Base-by-base conservation (phyloP, 2,888 invertebrate species). In the Dorcus hopei region DNA sequence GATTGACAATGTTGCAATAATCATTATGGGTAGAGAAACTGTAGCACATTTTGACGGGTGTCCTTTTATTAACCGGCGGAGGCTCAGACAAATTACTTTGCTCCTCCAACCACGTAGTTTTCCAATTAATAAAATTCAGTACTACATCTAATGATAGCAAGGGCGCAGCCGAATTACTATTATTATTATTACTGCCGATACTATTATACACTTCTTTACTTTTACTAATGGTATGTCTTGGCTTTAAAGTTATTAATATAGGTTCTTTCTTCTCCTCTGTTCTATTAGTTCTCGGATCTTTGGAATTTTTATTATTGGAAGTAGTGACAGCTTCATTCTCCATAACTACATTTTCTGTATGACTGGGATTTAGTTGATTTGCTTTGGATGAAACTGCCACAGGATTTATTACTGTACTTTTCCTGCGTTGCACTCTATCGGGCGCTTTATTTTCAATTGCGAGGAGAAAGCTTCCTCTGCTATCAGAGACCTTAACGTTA, bases 101-200 rank as follows among this genome's bases (percentile, higher is more conserved):
- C 65, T 85, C 83, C 57, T 82, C 75, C 2, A 90, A 71, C 89
- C 89, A 90, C 26, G 81, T 79, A 7, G 87, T 85, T 68, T 85
- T 85, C 90, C 89, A 90, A 2, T 55, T 67, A 4, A 88, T 78
- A 62, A 89, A 82, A 61, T 81, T 80, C 61, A 81, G 76, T 26
- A 86, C 73, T 9, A 59, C 40, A 57, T 63, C 14, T 52, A 19
- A 19, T 50, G 43, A 43, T 49, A 45, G 3, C n/a, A 41, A 39
- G 49, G 19, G 4, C 16, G 33, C 7, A 45, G 5, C 38, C n/a
- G 3, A 8, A 26, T 38, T 45, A n/a, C n/a, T n/a, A 53, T 42
- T 48, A 49, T 49, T 43, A 43, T 8, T 11, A 7, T 43, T 43
- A 9, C 3, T 43, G 43, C n/a, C 1, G 6, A 9, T 9, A 43